Evolutionary conservation across 2,888 invertebrate genomes (phyloP), one percentile per base, ranked within the genome.

Genomic region (Penaeus monodon): DNA sequence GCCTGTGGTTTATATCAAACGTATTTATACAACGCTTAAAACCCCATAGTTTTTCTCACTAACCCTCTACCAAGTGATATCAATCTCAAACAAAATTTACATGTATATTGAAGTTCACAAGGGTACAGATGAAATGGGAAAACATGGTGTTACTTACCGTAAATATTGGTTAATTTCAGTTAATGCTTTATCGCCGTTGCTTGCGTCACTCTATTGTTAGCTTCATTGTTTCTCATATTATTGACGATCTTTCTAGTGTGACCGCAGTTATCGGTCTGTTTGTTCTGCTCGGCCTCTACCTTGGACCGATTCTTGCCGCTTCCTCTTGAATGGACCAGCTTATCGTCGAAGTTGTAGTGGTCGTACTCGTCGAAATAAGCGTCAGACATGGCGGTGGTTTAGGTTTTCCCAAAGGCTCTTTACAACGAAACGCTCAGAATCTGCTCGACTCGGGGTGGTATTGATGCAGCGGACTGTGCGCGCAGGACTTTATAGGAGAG

Each of bases 321-420:
- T 38, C 90, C 90, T 63, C 90, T 68, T 4, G 90, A 90, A 81
- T 87, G 88, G 27, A 85, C 80, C 63, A 90, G 57, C 80, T 90
- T 90, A 27, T 90, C 88, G 77, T 90, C 90, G 85, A 90, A 90
- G 88, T 90, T 90, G 83, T 90, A 90, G 79, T 90, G 90, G 64
- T 90, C 90, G 84, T 90, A 90, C 77, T 90, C 80, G 49, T 90
- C 90, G 68, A 88, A 90, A 70, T 90, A 86, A 14, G 88, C 88
- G 80, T 90, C 90, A 10, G 90, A 90, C 90, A 90, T 90, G 77
- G 24, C 73, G 82, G 29, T 7, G 27, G 29, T 33, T 49, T 10
- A 49, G 57, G 17, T 3, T 57, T 57, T 57, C 57, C 4, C 57
- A 44, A 44, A 8, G 44, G 10, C 10, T 44, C 44, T 44, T 0